Conservation (phyloP, 2,888 invertebrate genomes). For the Lasioglossum calceatum region DNA sequence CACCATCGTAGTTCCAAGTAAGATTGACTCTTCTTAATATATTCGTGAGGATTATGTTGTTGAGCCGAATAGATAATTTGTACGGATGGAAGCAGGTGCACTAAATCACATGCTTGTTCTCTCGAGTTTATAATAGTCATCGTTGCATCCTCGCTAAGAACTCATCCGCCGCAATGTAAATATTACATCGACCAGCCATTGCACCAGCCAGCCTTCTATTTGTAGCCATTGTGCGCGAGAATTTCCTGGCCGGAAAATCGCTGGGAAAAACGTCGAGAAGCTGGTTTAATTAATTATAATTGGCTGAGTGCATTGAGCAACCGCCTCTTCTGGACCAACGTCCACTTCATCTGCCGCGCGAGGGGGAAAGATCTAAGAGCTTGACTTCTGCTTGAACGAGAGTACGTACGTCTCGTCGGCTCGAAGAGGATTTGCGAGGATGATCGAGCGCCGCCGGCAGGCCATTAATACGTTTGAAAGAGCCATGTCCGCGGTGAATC, state of each 20-base stretch:
- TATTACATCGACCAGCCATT: conserved; percentile 26
- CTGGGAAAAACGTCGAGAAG: conserved; percentile 49
- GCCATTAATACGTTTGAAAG: conserved; percentile 66
- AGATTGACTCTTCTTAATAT: neutral
- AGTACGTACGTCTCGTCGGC: conserved; percentile 55
- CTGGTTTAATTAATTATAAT: conserved; percentile 72
- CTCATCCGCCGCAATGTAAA: conserved; percentile 39
- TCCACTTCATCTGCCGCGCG: conserved; percentile 64
- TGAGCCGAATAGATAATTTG: conserved; percentile 25
- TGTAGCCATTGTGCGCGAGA: conserved; percentile 46
- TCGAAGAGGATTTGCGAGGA: conserved; percentile 64
- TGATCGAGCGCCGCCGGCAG: conserved; percentile 63
- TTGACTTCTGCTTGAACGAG: conserved; percentile 63
- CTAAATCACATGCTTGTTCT: conserved; percentile 35
- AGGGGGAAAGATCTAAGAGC: conserved; percentile 57
- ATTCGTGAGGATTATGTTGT: conserved; percentile 2
- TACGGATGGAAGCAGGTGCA: conserved; percentile 25
- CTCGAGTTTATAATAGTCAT: conserved; percentile 24
- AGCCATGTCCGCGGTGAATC: conserved; percentile 42
- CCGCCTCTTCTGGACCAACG: conserved; percentile 58
- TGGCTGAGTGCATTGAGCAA: conserved; percentile 64
- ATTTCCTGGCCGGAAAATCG: conserved; percentile 59
- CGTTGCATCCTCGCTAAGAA: conserved; percentile 26
- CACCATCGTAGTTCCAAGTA: neutral
- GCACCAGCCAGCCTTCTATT: conserved; percentile 26